A percentile compares a stretch with the other conserved stretches of the same genome.
These are phyloP conservation scores for Cordilura impudica DNA, from an alignment of 2,888 invertebrate genomes.

Conservation along the genomic window DNA sequence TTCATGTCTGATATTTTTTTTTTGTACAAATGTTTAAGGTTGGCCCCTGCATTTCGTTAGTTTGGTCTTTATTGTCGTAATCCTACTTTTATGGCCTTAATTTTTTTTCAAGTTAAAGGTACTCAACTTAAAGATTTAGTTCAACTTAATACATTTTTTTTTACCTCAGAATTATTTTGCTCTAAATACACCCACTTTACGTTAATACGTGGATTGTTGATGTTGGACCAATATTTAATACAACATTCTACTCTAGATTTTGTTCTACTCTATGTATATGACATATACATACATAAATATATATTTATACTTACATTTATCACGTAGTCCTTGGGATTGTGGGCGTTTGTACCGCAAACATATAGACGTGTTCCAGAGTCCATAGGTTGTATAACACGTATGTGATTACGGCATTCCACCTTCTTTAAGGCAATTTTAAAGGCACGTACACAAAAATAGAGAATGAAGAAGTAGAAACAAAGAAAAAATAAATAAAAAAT, in stretches of 20 bases:
- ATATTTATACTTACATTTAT: slow-evolving; percentile 91
- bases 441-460: slow-evolving; percentile 34
- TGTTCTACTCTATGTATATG: neutral
- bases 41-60: too few species aligned
- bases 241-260: neutral
- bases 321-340: slow-evolving; percentile 96
- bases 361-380: slow-evolving; percentile 92
- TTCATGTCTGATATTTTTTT: too few species aligned
- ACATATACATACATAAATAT: slow-evolving; percentile 21
- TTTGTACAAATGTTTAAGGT: too few species aligned
- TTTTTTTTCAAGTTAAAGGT: slow-evolving; percentile 14
- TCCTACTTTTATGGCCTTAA: slow-evolving; percentile 1
- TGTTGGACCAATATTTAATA: slow-evolving; percentile 30
- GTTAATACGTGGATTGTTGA: slow-evolving; percentile 36
- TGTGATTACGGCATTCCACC: slow-evolving; percentile 96
- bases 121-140: slow-evolving; percentile 35
- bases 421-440: slow-evolving; percentile 81
- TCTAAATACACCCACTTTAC: slow-evolving; percentile 15
- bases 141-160: neutral
- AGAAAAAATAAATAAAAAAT: slow-evolving; percentile 24
- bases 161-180: slow-evolving; percentile 14
- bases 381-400: slow-evolving; percentile 95
- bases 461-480: slow-evolving; percentile 52
- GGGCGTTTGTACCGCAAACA: slow-evolving; percentile 96
- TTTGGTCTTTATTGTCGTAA: slow-evolving; percentile 1